Evolutionary conservation across 2,888 invertebrate genomes (phyloP).

Genomic region (Drosophila neonasuta): DNA sequence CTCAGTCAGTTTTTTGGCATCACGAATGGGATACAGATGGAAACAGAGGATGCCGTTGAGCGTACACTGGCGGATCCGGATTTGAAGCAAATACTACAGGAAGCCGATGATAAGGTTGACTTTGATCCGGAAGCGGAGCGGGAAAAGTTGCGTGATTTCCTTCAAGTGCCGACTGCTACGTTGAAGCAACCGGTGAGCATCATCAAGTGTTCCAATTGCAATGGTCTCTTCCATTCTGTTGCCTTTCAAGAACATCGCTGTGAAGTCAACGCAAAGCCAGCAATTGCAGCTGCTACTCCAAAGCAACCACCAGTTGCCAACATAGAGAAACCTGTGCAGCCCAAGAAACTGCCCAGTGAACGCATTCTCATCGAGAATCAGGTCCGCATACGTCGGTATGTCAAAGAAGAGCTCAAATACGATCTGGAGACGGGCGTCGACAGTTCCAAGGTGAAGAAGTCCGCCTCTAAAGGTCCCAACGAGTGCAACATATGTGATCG

Average conservation of each 20-base stretch:
- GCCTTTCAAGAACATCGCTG: conserved; percentile 76
- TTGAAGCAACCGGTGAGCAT: conserved; percentile 17
- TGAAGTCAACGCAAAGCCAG: conserved; percentile 62
- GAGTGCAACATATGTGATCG: conserved; percentile 81
- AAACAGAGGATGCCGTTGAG: conserved; percentile 48
- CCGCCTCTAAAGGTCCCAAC: conserved; percentile 73
- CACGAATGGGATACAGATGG: conserved; percentile 19
- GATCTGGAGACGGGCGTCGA: conserved; percentile 66
- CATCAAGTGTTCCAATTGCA: conserved; percentile 78
- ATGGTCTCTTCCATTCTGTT: conserved; percentile 64
- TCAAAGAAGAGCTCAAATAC: conserved; percentile 81
- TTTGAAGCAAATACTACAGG: conserved; percentile 52
- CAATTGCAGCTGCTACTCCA: conserved; percentile 23
- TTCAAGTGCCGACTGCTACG: background rate
- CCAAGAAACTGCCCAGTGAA: conserved; percentile 55
- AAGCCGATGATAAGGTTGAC: conserved; percentile 38
- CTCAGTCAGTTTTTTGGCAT: conserved; percentile 42
- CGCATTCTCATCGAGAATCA: conserved; percentile 80
- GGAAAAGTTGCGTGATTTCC: conserved; percentile 69
- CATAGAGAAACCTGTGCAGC: conserved; percentile 1
- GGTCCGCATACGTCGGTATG: conserved; percentile 79
- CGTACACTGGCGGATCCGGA: conserved; percentile 57
- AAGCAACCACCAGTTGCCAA: background rate
- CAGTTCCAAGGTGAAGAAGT: conserved; percentile 48
- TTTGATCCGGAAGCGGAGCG: conserved; percentile 73